Conservation (phyloP, 2,113 vertebrate species). For the Pseudopipra pipra region DNA sequence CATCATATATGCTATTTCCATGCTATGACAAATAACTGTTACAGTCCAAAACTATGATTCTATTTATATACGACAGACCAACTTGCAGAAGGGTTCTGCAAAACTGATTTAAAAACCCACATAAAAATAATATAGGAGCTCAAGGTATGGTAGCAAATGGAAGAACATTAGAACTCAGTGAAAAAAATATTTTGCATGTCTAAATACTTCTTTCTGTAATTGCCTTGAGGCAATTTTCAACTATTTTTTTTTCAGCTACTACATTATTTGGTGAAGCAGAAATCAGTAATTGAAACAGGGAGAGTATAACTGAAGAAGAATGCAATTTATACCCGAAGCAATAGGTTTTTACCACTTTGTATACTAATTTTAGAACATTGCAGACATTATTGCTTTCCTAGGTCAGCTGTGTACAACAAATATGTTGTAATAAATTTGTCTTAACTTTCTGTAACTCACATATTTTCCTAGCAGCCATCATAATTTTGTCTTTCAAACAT, state of each 20-base stretch:
- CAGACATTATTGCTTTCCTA: not conserved
- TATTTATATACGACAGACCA: not conserved
- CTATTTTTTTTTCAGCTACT: not conserved
- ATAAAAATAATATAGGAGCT: not conserved
- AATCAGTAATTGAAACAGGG: not conserved
- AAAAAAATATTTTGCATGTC: not conserved
- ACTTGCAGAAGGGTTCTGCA: not conserved
- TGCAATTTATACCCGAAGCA: not conserved
- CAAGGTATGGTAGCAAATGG: not conserved
- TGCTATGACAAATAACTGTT: not conserved
- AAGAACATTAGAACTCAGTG: not conserved
- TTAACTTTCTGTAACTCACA: not conserved
- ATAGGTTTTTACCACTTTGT: accelerated
- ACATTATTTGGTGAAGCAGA: not conserved
- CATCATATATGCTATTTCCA: not conserved
- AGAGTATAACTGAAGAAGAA: not conserved
- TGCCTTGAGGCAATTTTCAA: not conserved
- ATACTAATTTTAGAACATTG: not conserved
- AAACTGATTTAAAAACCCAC: not conserved
- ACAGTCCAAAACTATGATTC: not conserved
- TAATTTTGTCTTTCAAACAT: not conserved
- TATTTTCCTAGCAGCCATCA: not conserved
- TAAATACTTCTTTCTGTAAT: not conserved
- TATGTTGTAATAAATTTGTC: not conserved
- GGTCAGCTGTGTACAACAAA: not conserved